Evolutionary conservation across 2,888 invertebrate species (phyloP), one percentile per base, ranked within the genome.

Genomic region (Xestia c-nigrum): DNA sequence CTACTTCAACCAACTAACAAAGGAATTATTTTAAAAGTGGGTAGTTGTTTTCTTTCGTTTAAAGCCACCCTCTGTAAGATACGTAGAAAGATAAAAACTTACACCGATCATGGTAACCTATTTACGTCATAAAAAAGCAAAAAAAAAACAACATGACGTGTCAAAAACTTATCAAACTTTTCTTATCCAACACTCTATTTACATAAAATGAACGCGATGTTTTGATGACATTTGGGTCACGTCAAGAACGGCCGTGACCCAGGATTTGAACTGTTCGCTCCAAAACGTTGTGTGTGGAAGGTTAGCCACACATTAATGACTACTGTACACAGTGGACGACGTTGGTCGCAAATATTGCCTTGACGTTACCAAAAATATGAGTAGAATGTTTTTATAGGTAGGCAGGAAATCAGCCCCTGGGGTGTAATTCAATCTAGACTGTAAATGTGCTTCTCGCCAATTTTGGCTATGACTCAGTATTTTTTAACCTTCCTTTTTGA

Each of bases 161-260:
- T 21, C 7, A 14, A 78, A 66, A 68, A 50, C 38, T 59, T 57
- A 63, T 71, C 10, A 83, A 70, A 63, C 19, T 57, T 72, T 70
- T 59, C 43, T 68, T 52, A 84, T 43, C 65, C 65, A 72, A 79
- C 68, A 72, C 40, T 68, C 24, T 50, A 69, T 4, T 31, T 31
- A 55, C 52, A 52, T 52, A 67, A 10, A 74, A 59, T 24, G 7
- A 46, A 52, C 75, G 43, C 66, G 43, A 72, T 70, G 64, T 76
- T 69, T 75, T 78, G 38, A 69, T 67, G 76, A 68, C 52, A 78
- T 85, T 81, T 86, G 76, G 86, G 76, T 81, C 84, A 84, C 67
- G 65, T 66, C 73, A 81, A 78, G 65, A 66, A 64, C 63, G 86
- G 63, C 76, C 78, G 65, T 85, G 81, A 86, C 86, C 85, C 61